phyloP scores from a whole-genome alignment of 2,888 invertebrate species.

The Subacronicta megacephala region DNA sequence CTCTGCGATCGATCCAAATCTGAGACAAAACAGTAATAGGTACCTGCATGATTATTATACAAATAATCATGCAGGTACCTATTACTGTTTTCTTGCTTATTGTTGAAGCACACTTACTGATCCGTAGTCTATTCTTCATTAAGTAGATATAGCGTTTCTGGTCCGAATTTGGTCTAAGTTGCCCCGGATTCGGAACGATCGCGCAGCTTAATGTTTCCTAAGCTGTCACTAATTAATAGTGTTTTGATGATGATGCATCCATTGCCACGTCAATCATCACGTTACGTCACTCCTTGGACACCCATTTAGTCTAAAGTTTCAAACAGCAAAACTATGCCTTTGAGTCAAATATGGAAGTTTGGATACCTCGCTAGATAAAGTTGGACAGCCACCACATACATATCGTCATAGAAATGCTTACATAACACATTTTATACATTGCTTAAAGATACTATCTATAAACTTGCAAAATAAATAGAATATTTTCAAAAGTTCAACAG shows the following conservation, averaged over 20 bases:
- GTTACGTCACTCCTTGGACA: background rate
- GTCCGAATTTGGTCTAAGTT: no score
- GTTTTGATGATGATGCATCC: slow-evolving; percentile 14
- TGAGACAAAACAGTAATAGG: background rate
- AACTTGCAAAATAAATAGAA: no score
- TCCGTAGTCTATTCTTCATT: slow-evolving; percentile 7
- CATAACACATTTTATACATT: slow-evolving; percentile 21
- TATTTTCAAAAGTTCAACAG: slow-evolving; percentile 2
- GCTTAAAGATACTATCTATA: background rate
- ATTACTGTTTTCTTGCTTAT: no score
- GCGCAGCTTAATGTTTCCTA: slow-evolving; percentile 8
- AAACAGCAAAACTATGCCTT: background rate
- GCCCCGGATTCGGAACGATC: background rate
- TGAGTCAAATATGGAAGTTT: background rate
- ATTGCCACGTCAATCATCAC: slow-evolving; percentile 3
- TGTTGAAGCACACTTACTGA: slow-evolving; percentile 5
- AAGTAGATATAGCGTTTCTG: background rate
- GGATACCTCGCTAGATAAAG: slow-evolving; percentile 14
- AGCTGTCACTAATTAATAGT: background rate
- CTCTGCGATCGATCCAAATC: slow-evolving; percentile 1
- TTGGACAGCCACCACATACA: slow-evolving; percentile 48
- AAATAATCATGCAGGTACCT: no score
- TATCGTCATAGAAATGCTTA: slow-evolving; percentile 38
- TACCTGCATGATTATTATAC: background rate
- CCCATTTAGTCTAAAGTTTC: no score